Evolutionary conservation across 1,140 invertebrate genomes (phyloP).

Genomic region (Paramacrobiotus metropolitanus): DNA sequence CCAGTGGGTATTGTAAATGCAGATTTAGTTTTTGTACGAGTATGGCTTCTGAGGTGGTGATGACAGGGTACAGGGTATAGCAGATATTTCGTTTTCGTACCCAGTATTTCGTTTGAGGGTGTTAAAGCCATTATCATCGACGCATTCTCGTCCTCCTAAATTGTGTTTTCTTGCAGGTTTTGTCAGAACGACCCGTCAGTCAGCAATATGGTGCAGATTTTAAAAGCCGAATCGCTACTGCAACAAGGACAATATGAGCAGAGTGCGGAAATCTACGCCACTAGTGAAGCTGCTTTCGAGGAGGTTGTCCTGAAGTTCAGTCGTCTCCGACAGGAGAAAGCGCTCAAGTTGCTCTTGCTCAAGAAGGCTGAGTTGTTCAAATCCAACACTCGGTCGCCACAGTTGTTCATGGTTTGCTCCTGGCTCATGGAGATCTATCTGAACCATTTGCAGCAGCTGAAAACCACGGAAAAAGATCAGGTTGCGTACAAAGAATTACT

Average conservation of each 20-base stretch:
- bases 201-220: constrained; percentile 55
- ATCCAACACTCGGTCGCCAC: constrained; percentile 24
- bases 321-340: constrained; percentile 48
- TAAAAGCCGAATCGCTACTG: constrained; percentile 69
- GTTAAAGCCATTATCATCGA: too few relatives aligned
- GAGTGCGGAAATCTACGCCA: constrained; percentile 63
- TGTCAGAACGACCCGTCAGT: constrained; percentile 48
- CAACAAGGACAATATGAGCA: constrained; percentile 48
- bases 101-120: too few relatives aligned
- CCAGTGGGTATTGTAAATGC: too few relatives aligned
- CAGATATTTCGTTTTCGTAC: too few relatives aligned
- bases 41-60: too few relatives aligned
- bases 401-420: constrained; percentile 68
- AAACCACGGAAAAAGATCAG: constrained; percentile 11
- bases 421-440: constrained; percentile 81
- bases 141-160: too few relatives aligned
- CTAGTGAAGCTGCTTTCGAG: constrained; percentile 75
- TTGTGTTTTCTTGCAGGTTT: constrained; percentile 23
- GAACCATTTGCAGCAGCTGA: constrained; percentile 48
- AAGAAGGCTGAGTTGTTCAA: constrained; percentile 23
- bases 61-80: too few relatives aligned
- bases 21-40: too few relatives aligned
- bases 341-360: constrained; percentile 58
- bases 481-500: too few relatives aligned
- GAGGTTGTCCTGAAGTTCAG: constrained; percentile 79